These are phyloP conservation scores for Eudyptes chrysolophus DNA, from an alignment of 2,113 vertebrate species.

Conservation along the genomic window DNA sequence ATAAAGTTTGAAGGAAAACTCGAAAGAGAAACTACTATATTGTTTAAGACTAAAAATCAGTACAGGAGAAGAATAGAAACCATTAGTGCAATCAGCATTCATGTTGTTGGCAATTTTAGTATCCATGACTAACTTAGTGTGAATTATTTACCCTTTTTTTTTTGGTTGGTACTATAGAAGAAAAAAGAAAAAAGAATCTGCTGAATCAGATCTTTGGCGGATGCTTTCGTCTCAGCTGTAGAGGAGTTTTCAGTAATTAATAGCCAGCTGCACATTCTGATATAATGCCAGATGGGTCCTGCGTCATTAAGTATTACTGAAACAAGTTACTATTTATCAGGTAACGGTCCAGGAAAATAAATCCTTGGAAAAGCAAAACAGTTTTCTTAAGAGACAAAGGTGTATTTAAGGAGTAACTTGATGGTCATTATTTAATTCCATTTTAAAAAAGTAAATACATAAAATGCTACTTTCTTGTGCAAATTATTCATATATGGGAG, in stretches of 20 bases:
- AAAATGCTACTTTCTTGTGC: background rate
- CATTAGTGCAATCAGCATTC: background rate
- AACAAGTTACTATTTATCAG: conserved; percentile 54
- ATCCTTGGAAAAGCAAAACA: background rate
- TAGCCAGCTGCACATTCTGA: conserved; percentile 70
- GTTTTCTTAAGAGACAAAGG: background rate
- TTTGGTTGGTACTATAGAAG: background rate
- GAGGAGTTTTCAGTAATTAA: conserved; percentile 71
- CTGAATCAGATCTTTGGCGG: conserved; percentile 53
- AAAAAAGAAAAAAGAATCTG: conserved; percentile 40
- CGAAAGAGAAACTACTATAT: background rate
- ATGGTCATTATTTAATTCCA: background rate
- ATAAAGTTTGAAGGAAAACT: background rate
- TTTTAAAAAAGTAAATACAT: background rate
- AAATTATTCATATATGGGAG: background rate
- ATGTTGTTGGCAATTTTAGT: background rate
- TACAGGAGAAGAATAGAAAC: conserved; percentile 8
- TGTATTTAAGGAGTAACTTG: background rate
- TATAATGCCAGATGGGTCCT: conserved; percentile 53
- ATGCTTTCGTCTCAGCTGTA: conserved; percentile 41
- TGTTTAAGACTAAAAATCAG: conserved; percentile 29
- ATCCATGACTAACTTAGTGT: background rate
- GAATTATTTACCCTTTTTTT: conserved; percentile 31
- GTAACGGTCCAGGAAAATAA: conserved; percentile 27
- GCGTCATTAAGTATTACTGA: conserved; percentile 50